These are phyloP conservation scores for Stichodactyla mertensii DNA, from an alignment of 64 coral and sea anemone species.

Conservation along the genomic window DNA sequence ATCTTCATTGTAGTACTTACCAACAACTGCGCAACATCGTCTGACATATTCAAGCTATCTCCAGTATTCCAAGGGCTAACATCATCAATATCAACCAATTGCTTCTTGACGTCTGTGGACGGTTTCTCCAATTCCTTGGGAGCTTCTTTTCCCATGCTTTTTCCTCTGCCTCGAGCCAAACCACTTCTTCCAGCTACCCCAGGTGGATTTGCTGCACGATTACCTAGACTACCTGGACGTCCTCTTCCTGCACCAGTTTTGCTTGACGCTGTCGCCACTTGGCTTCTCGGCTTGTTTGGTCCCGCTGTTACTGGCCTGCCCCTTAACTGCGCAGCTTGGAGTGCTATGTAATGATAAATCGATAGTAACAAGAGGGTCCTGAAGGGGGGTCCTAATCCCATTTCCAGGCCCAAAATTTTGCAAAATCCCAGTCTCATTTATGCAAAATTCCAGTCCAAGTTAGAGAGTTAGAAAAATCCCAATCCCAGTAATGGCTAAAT, in stretches of 20 bases:
- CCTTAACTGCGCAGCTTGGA: neutral
- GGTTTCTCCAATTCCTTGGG: neutral
- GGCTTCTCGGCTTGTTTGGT: neutral
- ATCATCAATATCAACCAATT: slow-evolving; percentile 38
- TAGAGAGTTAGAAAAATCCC: too few relatives aligned
- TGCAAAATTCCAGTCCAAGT: too few relatives aligned
- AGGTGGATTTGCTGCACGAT: neutral
- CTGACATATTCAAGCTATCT: slow-evolving; percentile 58
- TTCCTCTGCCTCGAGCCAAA: neutral
- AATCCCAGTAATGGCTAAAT: too few relatives aligned
- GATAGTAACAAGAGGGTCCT: too few relatives aligned
- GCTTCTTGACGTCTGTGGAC: neutral
- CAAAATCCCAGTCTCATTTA: too few relatives aligned
- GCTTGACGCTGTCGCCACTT: neutral
- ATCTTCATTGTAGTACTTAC: slow-evolving; percentile 16
- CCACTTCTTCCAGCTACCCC: neutral
- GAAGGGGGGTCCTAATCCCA: too few relatives aligned
- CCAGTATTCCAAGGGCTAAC: slow-evolving; percentile 71
- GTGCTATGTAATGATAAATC: neutral
- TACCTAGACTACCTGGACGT: neutral
- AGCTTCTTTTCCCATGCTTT: neutral
- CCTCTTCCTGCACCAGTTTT: neutral
- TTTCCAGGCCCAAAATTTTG: too few relatives aligned
- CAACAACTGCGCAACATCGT: slow-evolving; percentile 76
- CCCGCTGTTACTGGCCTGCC: neutral